Conservation (phyloP, 2,797 vertebrate species). For the Salarias fasciatus region DNA sequence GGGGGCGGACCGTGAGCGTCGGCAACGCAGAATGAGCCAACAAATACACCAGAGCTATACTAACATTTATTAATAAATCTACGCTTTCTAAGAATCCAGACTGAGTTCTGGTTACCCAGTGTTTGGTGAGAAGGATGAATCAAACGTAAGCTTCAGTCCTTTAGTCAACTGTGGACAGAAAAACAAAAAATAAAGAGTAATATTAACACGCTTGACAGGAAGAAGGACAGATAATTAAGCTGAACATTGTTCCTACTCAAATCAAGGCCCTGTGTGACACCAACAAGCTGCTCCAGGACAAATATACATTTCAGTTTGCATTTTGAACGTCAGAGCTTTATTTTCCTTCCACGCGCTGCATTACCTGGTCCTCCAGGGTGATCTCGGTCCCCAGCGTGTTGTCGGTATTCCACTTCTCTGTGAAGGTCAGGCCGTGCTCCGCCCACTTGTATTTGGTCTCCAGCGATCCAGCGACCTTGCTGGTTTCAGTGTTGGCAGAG, state of each 20-base stretch:
- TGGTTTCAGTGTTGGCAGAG: constrained; percentile 95
- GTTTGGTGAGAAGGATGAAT: constrained; percentile 97
- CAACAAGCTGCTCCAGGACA: too few species aligned
- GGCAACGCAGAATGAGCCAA: too few species aligned
- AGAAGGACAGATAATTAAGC: too few species aligned
- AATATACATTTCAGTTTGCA: neutral
- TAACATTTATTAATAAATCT: too few species aligned
- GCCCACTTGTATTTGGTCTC: constrained; percentile 98
- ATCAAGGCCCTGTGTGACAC: too few species aligned
- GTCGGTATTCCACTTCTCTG: constrained; percentile 98
- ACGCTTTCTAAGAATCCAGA: neutral
- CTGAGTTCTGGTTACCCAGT: constrained; percentile 88
- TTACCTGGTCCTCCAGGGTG: constrained; percentile 90
- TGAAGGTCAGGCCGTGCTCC: constrained; percentile 94
- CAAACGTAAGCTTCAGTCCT: constrained; percentile 96
- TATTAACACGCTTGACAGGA: too few species aligned
- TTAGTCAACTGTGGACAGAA: constrained; percentile 85
- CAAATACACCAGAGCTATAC: too few species aligned
- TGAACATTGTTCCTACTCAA: too few species aligned
- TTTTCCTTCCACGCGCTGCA: neutral
- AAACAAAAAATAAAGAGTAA: neutral
- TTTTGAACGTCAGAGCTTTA: neutral
- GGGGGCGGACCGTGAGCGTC: too few species aligned
- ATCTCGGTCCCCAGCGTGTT: constrained; percentile 96
- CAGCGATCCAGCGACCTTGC: constrained; percentile 93